Conservation (phyloP, 2,888 invertebrate genomes). For the Drosophila kanekoi region DNA sequence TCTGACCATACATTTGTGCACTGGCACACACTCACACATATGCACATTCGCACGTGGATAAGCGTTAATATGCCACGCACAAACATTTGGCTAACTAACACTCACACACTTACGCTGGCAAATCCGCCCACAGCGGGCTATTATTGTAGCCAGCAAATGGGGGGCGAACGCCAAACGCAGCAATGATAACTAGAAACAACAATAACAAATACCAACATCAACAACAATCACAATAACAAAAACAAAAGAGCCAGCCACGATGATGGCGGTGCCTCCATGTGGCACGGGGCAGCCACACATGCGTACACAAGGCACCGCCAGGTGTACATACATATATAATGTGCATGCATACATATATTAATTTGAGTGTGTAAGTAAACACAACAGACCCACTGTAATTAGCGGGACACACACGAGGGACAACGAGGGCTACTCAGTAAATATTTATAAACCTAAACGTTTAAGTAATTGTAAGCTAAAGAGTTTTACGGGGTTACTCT, state of each 20-base stretch:
- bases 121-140: slow-evolving; percentile 47
- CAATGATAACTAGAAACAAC: slow-evolving; percentile 50
- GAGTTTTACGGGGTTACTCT: too few relatives aligned
- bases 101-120: slow-evolving; percentile 12
- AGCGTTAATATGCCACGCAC: slow-evolving; percentile 56
- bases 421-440: slow-evolving; percentile 31
- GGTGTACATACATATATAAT: slow-evolving; percentile 20
- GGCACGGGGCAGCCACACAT: slow-evolving; percentile 29
- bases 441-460: too few relatives aligned
- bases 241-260: slow-evolving; percentile 25
- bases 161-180: slow-evolving; percentile 48
- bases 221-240: slow-evolving; percentile 47
- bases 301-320: slow-evolving; percentile 21
- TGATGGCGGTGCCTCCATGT: slow-evolving; percentile 14
- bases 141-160: slow-evolving; percentile 50
- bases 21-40: slow-evolving; percentile 20
- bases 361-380: slow-evolving; percentile 53
- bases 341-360: slow-evolving; percentile 39
- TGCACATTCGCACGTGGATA: slow-evolving; percentile 31
- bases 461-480: not conserved
- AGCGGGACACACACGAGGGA: slow-evolving; percentile 10
- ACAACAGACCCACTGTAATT: slow-evolving; percentile 41
- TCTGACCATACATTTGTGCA: slow-evolving; percentile 24
- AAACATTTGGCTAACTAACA: slow-evolving; percentile 43
- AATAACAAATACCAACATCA: slow-evolving; percentile 39